Conservation (phyloP, 2,888 invertebrate species). For the Parapristionchus giblindavisi region DNA sequence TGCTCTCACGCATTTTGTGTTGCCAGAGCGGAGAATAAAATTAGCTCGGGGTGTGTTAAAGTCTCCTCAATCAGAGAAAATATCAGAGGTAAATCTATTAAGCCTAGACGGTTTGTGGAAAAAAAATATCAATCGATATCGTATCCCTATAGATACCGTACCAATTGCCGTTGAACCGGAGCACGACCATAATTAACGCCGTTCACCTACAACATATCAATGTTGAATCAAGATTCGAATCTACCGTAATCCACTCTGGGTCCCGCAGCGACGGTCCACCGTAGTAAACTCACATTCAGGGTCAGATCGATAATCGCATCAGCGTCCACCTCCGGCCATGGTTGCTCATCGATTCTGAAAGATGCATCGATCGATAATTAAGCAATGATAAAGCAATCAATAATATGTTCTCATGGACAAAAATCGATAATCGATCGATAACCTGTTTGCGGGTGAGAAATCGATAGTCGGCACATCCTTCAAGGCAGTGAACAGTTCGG, state of each 20-base stretch:
- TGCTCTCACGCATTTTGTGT: too few species aligned
- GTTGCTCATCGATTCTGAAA: conserved; percentile 47
- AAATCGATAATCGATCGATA: too few species aligned
- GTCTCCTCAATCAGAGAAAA: too few species aligned
- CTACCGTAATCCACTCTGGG: background rate
- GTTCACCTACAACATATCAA: conserved; percentile 48
- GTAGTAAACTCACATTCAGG: conserved; percentile 41
- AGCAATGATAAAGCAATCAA: background rate
- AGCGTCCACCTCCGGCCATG: conserved; percentile 62
- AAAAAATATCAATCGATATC: too few species aligned
- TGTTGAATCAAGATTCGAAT: background rate
- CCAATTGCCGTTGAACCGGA: conserved; percentile 44
- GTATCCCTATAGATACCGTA: too few species aligned
- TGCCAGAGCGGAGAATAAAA: too few species aligned
- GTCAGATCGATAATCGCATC: conserved; percentile 60
- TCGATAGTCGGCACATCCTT: conserved; percentile 42
- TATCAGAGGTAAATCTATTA: too few species aligned
- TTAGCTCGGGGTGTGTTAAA: too few species aligned
- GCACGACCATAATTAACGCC: conserved; percentile 56
- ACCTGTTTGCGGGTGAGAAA: conserved; percentile 30
- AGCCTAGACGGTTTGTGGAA: too few species aligned
- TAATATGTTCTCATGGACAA: background rate
- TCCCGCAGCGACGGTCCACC: too few species aligned
- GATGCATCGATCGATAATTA: too few species aligned
- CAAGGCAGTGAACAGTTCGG: conserved; percentile 56